Evolutionary conservation across 2,113 vertebrate species (phyloP).

Genomic region (Gracilinanus agilis): DNA sequence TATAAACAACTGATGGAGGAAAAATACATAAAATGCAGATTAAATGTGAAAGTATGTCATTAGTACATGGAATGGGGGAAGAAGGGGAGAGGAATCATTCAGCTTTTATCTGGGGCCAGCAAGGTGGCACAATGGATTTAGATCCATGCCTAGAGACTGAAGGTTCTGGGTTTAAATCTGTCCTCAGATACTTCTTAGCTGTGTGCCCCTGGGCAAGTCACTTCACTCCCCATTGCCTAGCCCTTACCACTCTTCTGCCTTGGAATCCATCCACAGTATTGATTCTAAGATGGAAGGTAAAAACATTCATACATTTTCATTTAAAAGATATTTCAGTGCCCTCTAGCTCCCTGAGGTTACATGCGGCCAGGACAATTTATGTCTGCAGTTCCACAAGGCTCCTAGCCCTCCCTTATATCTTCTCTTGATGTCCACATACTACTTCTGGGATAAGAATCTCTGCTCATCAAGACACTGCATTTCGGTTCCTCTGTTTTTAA

Average conservation of each 20-base stretch:
- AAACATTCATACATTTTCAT: too few species aligned
- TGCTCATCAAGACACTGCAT: not conserved
- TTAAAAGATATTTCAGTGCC: too few species aligned
- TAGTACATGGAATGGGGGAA: not conserved
- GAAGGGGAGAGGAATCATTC: not conserved
- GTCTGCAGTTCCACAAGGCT: not conserved
- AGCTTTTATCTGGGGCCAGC: not conserved
- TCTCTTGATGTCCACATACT: not conserved
- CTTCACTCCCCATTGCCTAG: too few species aligned
- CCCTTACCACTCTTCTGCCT: too few species aligned
- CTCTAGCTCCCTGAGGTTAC: too few species aligned
- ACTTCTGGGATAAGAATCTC: not conserved
- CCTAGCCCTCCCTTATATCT: not conserved
- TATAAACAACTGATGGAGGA: not conserved
- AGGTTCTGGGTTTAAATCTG: too few species aligned
- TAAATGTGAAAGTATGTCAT: not conserved
- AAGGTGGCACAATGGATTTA: too few species aligned
- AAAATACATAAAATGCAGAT: not conserved
- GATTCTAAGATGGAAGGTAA: too few species aligned
- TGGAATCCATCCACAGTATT: too few species aligned
- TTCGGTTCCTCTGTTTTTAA: not conserved
- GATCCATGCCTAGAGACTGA: too few species aligned
- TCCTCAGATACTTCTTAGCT: too few species aligned
- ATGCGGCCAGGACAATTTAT: not conserved
- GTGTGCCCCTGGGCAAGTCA: too few species aligned